These are phyloP conservation scores for Mystacides longicornis DNA, from an alignment of 2,888 invertebrate genomes.

Conservation along the genomic window DNA sequence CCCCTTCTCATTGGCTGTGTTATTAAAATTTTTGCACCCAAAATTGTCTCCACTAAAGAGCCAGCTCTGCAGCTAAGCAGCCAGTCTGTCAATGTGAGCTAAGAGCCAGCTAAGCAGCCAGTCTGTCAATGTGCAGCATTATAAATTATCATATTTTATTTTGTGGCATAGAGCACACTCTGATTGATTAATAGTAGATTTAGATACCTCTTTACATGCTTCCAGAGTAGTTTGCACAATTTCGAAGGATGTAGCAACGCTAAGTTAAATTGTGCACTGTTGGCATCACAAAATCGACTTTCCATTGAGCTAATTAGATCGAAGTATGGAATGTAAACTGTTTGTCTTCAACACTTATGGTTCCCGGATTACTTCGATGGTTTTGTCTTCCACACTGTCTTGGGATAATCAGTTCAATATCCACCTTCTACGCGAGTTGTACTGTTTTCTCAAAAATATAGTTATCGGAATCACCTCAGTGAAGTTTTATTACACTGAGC, in stretches of 20 bases:
- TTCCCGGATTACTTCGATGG: constrained; percentile 6
- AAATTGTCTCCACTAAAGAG: constrained; percentile 4
- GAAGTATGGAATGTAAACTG: constrained; percentile 4
- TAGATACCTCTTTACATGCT: background rate
- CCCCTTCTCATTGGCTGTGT: constrained; percentile 3
- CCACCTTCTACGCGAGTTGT: constrained; percentile 8
- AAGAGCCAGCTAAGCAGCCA: too few species aligned
- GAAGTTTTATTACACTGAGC: constrained; percentile 10
- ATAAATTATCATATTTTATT: constrained; percentile 2
- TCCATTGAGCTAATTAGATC: constrained; percentile 6
- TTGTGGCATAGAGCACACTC: constrained; percentile 3
- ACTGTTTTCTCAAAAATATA: constrained; percentile 10
- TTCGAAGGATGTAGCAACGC: constrained; percentile 5
- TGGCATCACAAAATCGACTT: background rate
- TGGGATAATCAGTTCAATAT: constrained; percentile 9
- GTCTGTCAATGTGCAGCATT: constrained; percentile 1
- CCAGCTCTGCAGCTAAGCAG: too few species aligned
- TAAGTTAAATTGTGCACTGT: constrained; percentile 4
- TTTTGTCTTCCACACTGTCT: constrained; percentile 9
- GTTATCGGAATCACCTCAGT: constrained; percentile 11
- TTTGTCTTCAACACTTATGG: constrained; percentile 7
- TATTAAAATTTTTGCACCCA: constrained; percentile 4
- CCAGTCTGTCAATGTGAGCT: too few species aligned
- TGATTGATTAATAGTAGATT: background rate
- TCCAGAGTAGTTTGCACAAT: background rate